Base-by-base conservation (phyloP, 1,140 invertebrate genomes). In the Bombus confusus region DNA sequence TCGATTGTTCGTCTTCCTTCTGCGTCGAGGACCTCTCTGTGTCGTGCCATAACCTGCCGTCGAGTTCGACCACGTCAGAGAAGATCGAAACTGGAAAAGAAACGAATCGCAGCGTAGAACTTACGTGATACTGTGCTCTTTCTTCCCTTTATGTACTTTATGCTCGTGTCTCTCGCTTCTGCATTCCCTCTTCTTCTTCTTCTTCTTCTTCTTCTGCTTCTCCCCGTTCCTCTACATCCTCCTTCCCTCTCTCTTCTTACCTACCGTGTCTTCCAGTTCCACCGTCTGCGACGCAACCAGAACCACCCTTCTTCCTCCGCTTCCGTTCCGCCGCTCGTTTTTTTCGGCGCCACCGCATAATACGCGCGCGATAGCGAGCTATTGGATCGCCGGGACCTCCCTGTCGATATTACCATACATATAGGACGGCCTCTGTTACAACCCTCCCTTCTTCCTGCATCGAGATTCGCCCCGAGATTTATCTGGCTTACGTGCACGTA, bases 341-440 rank as follows among this genome's bases (percentile, higher is more conserved):
- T 62, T 91, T 84, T 89, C 37, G 84, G 88, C 83, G 81, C 76
- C 91, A 85, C 85, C 83, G 86, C 79, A 87, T 88, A 88, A 91
- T 88, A 90, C 86, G 87, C 52, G 82, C 81, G 79, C 84, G 87
- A 83, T 87, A 88, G 83, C 83, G 64, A 79, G 85, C 80, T 90
- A 91, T 90, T 83, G 89, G 87, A 87, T 90, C 89, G 87, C 85
- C 52, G 84, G 78, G 90, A 90, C 88, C 86, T 90, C 87, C 88
- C 87, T 88, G 86, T 91, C 90, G 89, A 89, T 92, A 93, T 94
- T 93, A 93, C 91, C 93, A 92, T 94, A 92, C 92, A 92, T 94
- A 93, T 93, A 91, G 91, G 91, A 86, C 91, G 90, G 89, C 86
- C 88, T 83, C 79, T 90, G 88, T 90, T 91, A 87, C 89, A 88